phyloP scores from a whole-genome alignment of 2,113 vertebrate species.

The Nansenia antarctica region DNA sequence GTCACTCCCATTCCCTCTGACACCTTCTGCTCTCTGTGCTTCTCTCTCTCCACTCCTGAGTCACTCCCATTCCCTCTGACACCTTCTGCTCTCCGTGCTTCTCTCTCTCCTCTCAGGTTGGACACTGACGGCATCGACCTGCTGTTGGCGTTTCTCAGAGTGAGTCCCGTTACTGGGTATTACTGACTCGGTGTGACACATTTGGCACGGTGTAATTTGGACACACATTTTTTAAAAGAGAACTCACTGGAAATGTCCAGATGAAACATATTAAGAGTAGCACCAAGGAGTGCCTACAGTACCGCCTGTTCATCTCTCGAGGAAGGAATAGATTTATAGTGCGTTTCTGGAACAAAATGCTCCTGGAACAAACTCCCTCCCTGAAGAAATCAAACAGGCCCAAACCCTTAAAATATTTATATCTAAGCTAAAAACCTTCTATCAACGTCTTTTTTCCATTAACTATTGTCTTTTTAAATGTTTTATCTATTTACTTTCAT shows the following conservation, averaged over 20 bases:
- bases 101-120: slow-evolving; percentile 76
- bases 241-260: too few relatives aligned
- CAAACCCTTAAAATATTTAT: too few relatives aligned
- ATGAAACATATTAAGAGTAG: not conserved
- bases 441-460: too few relatives aligned
- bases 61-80: slow-evolving; percentile 51
- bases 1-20: slow-evolving; percentile 50
- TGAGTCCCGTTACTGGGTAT: slow-evolving; percentile 64
- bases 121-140: slow-evolving; percentile 92
- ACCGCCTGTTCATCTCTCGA: not conserved
- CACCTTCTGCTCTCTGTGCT: slow-evolving; percentile 24
- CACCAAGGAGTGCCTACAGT: too few relatives aligned
- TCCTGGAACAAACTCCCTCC: too few relatives aligned
- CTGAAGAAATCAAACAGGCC: too few relatives aligned
- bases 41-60: slow-evolving; percentile 58
- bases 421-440: too few relatives aligned
- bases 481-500: too few relatives aligned
- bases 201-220: slow-evolving; percentile 17
- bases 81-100: not conserved
- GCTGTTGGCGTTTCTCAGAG: slow-evolving; percentile 92
- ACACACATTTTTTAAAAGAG: not conserved
- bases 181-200: slow-evolving; percentile 15
- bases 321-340: not conserved
- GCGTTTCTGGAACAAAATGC: too few relatives aligned
- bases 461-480: too few relatives aligned